Percentiles rank a stretch among this genome's conserved stretches.
phyloP scores from a whole-genome alignment of 2,797 vertebrate genomes.

The Morelia viridis region DNA sequence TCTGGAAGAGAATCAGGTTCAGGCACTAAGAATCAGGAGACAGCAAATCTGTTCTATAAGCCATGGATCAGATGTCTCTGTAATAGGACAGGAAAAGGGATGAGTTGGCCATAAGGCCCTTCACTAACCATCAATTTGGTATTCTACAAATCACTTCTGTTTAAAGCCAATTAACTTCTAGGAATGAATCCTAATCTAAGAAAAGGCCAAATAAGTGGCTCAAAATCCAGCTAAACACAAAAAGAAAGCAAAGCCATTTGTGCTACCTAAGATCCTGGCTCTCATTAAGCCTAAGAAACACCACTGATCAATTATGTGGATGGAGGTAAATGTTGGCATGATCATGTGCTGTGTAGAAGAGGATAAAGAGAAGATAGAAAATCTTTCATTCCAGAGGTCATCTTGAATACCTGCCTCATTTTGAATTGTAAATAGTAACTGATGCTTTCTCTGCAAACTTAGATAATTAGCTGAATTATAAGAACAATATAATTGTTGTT shows the following conservation, averaged over 20 bases:
- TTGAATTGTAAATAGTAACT: not conserved
- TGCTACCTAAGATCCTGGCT: not conserved
- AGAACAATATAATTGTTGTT: not conserved
- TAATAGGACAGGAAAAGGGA: slow-evolving; percentile 51
- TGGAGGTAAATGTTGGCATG: not conserved
- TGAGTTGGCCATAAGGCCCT: slow-evolving; percentile 35
- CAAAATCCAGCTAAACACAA: slow-evolving; percentile 38
- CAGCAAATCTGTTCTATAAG: slow-evolving; percentile 52
- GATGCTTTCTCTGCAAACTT: not conserved
- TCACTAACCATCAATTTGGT: slow-evolving; percentile 55
- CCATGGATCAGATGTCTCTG: slow-evolving; percentile 64
- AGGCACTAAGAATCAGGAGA: slow-evolving; percentile 50
- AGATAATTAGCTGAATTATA: not conserved
- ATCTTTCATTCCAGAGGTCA: not conserved
- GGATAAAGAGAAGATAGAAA: not conserved
- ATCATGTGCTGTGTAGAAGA: not conserved
- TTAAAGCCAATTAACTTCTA: slow-evolving; percentile 52
- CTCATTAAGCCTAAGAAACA: fast-evolving
- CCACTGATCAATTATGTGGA: not conserved
- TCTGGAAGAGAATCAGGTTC: slow-evolving; percentile 50
- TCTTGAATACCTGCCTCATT: not conserved
- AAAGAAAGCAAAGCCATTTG: not conserved
- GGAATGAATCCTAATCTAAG: slow-evolving; percentile 47
- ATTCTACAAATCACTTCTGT: slow-evolving; percentile 60
- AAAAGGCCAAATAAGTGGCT: slow-evolving; percentile 14